phyloP scores from a whole-genome alignment of 2,113 vertebrate species.

The Struthidea cinerea region DNA sequence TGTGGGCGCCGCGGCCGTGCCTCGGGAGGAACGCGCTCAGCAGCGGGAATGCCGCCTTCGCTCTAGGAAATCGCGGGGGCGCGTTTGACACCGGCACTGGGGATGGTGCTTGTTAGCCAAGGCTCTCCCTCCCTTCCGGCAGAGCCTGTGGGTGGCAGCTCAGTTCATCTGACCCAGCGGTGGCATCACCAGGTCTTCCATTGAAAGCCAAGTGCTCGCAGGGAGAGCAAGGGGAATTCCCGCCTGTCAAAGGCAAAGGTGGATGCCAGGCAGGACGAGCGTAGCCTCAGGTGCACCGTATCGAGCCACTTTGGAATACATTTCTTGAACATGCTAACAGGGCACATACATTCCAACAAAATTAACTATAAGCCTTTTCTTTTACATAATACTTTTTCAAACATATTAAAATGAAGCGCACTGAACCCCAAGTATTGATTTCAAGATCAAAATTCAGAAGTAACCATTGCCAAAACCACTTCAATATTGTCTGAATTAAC shows the following conservation, averaged over 20 bases:
- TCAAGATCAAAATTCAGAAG: not conserved
- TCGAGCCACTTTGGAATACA: rapidly evolving
- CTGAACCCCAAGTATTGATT: not conserved
- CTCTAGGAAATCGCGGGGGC: not conserved
- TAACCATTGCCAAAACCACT: not conserved
- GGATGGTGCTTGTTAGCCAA: rapidly evolving
- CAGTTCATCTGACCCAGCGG: rapidly evolving
- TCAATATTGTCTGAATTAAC: not conserved
- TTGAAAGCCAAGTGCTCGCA: rapidly evolving
- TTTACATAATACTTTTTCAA: rapidly evolving
- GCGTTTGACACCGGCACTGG: rapidly evolving
- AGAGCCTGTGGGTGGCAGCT: not conserved
- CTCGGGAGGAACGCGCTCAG: not conserved
- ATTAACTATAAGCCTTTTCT: not conserved
- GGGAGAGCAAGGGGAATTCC: not conserved
- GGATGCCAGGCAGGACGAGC: not conserved
- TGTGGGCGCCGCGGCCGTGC: not conserved
- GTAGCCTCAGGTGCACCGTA: rapidly evolving
- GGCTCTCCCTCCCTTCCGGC: too few species aligned
- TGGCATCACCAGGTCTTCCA: rapidly evolving
- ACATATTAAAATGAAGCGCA: rapidly evolving
- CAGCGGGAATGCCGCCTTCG: not conserved
- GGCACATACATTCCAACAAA: rapidly evolving
- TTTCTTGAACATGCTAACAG: rapidly evolving
- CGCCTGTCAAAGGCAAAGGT: not conserved